Evolutionary conservation across 2,113 vertebrate genomes (phyloP).

Genomic region (Toxostoma redivivum): DNA sequence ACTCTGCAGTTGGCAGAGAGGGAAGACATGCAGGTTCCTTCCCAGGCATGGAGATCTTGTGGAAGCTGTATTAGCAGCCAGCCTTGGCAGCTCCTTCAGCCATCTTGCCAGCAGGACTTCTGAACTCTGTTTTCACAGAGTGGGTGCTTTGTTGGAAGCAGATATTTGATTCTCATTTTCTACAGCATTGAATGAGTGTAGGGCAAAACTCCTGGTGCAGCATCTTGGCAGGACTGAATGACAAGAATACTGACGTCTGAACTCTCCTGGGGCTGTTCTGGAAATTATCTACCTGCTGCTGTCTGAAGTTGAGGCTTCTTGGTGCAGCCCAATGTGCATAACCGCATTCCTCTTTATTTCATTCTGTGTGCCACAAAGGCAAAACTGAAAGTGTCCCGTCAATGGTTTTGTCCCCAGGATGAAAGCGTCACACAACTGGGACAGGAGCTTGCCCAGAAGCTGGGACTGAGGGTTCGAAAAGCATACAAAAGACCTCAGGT

Average conservation of each 20-base stretch:
- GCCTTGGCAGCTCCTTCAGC: not conserved
- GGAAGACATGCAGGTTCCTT: not conserved
- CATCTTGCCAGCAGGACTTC: not conserved
- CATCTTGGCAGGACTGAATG: not conserved
- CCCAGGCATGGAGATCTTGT: not conserved
- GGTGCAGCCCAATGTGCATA: not conserved
- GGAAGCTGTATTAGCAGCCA: not conserved
- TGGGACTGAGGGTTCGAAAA: conserved; percentile 85
- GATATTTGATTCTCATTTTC: not conserved
- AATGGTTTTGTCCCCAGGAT: conserved; percentile 74
- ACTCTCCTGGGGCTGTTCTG: not conserved
- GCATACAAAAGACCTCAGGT: conserved; percentile 87
- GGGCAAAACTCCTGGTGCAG: not conserved
- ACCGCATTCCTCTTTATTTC: not conserved
- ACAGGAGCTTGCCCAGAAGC: conserved; percentile 84
- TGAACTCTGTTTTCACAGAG: not conserved
- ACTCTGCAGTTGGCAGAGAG: not conserved
- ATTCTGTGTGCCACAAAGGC: not conserved
- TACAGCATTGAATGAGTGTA: not conserved
- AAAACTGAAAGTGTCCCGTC: not conserved
- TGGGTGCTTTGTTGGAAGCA: not conserved
- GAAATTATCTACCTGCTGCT: not conserved
- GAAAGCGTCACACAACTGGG: conserved; percentile 86
- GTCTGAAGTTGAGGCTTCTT: not conserved
- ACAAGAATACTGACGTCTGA: not conserved